These are phyloP conservation scores for Caloenas nicobarica DNA, from an alignment of 2,113 vertebrate species.

Conservation along the genomic window DNA sequence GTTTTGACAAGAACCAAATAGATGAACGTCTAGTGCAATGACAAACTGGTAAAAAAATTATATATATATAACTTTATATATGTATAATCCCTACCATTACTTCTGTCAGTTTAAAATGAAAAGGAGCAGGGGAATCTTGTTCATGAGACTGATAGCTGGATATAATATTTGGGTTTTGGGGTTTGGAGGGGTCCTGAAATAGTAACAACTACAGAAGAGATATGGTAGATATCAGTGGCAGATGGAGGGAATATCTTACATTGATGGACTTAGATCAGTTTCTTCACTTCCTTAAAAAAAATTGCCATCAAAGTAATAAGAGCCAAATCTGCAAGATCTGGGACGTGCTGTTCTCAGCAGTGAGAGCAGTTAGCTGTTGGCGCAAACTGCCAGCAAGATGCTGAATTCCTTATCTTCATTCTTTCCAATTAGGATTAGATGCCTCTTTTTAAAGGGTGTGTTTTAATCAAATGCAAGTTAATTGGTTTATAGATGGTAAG, in stretches of 20 bases:
- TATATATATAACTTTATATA: too few relatives aligned
- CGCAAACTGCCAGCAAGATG: background rate
- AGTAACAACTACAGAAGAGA: background rate
- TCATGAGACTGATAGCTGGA: background rate
- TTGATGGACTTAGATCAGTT: background rate
- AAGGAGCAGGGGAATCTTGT: background rate
- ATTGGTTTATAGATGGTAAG: background rate
- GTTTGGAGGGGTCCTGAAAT: background rate
- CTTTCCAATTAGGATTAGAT: conserved; percentile 22
- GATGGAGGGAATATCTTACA: conserved; percentile 10
- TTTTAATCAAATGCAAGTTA: conserved; percentile 25
- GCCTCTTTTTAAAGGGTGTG: background rate
- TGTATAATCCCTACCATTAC: background rate
- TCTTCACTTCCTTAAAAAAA: conserved; percentile 1
- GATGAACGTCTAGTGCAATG: background rate
- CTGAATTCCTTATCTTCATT: conserved; percentile 20
- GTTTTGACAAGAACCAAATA: background rate
- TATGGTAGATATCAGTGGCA: background rate
- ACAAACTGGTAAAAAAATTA: background rate
- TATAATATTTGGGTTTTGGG: background rate
- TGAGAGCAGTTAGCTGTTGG: conserved; percentile 1
- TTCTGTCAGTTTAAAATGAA: background rate
- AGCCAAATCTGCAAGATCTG: conserved; percentile 6
- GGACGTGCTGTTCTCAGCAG: conserved; percentile 32
- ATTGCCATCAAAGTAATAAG: background rate